A percentile compares a stretch with the other conserved stretches of the same genome.
Conservation (phyloP, 2,113 vertebrate species). For the Pygoscelis antarcticus region DNA sequence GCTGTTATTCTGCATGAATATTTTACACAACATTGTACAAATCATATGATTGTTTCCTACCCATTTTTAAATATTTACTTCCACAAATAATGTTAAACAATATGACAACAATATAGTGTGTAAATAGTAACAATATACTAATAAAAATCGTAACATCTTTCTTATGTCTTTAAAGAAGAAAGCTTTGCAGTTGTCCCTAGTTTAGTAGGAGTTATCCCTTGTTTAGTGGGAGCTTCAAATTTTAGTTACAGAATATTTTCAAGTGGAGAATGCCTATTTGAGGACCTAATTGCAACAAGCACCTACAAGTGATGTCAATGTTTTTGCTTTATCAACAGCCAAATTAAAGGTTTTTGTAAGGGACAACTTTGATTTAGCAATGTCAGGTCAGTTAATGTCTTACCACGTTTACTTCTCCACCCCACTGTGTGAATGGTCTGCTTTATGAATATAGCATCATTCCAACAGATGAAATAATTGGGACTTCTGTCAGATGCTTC, state of each 20-base stretch:
- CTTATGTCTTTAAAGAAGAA: not conserved
- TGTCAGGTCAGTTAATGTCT: not conserved
- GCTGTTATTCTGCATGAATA: not conserved
- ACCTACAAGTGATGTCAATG: not conserved
- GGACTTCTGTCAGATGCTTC: not conserved
- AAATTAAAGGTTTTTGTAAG: not conserved
- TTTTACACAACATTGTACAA: not conserved
- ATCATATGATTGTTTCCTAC: not conserved
- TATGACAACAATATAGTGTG: not conserved
- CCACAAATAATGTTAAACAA: not conserved
- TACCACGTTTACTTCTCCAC: not conserved
- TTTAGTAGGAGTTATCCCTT: not conserved
- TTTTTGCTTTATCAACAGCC: not conserved
- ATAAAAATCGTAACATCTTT: not conserved
- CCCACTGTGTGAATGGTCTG: not conserved
- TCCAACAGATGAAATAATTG: not conserved
- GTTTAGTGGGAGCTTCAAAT: not conserved
- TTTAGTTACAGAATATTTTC: not conserved
- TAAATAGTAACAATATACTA: not conserved
- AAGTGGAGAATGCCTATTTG: not conserved
- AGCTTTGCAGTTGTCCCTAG: not conserved
- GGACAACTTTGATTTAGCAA: not conserved
- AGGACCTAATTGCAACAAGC: not conserved
- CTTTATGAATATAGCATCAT: not conserved
- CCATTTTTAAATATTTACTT: constrained; percentile 13